Conservation (phyloP, 2,888 invertebrate genomes). For the Tolmerus cingulatus region DNA sequence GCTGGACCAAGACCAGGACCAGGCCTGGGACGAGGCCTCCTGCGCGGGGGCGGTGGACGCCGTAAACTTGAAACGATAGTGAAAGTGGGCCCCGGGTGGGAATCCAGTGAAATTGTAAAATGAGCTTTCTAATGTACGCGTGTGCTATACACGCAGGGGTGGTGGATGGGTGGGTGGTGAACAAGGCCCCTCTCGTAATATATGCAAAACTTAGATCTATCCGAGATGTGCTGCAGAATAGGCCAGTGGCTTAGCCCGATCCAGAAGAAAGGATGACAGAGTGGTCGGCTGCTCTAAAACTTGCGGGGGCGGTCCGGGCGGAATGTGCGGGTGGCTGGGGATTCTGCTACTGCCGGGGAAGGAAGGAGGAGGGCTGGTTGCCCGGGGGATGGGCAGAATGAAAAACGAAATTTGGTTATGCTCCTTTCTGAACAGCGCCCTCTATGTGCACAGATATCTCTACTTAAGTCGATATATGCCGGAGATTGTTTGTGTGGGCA, state of each 20-base stretch:
- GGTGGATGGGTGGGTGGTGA: not conserved
- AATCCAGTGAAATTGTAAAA: slow-evolving; percentile 34
- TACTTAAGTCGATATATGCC: slow-evolving; percentile 35
- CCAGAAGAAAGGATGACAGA: slow-evolving; percentile 38
- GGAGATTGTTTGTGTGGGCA: slow-evolving; percentile 39
- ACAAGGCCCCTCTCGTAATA: not conserved
- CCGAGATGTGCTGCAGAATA: slow-evolving; percentile 33
- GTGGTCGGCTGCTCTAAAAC: slow-evolving; percentile 33
- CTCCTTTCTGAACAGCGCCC: not conserved
- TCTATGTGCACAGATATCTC: slow-evolving; percentile 22
- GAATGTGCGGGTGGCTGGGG: not conserved
- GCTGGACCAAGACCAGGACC: slow-evolving; percentile 17
- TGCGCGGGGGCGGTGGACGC: not conserved
- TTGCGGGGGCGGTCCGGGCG: not conserved
- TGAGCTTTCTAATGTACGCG: slow-evolving; percentile 36
- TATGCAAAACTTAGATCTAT: slow-evolving; percentile 36
- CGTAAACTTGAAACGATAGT: slow-evolving; percentile 40
- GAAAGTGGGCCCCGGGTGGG: slow-evolving; percentile 1
- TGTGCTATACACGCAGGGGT: not conserved
- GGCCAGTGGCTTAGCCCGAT: slow-evolving; percentile 30
- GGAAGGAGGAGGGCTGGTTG: not conserved
- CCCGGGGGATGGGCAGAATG: slow-evolving; percentile 1
- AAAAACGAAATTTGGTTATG: slow-evolving; percentile 41
- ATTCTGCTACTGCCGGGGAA: not conserved
- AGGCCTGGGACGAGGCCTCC: not conserved